Percentiles rank a stretch among this genome's conserved stretches.
These are phyloP conservation scores for Ctena decussata DNA, from an alignment of 2,888 invertebrate genomes.

Conservation along the genomic window DNA sequence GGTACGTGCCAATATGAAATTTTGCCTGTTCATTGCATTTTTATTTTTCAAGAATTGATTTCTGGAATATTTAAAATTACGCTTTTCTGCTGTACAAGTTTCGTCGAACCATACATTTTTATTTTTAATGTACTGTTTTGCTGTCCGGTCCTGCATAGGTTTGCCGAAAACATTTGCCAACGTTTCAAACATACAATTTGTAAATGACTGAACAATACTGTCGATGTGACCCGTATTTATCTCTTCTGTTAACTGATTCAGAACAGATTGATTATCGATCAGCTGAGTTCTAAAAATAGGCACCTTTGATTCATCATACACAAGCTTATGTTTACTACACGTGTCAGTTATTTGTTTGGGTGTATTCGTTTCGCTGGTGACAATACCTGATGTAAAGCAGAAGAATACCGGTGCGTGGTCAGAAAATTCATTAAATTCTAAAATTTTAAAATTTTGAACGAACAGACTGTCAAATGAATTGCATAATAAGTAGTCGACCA, in stretches of 20 bases:
- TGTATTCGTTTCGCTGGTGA: too few relatives aligned
- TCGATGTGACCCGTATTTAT: background rate
- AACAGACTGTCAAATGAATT: background rate
- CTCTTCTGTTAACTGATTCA: background rate
- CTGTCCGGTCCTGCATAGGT: background rate
- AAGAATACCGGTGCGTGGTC: background rate
- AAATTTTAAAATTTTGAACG: background rate
- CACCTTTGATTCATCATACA: background rate
- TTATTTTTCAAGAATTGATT: too few relatives aligned
- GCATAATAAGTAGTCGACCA: background rate
- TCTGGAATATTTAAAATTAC: too few relatives aligned
- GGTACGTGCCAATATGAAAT: background rate
- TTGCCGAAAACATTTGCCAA: background rate
- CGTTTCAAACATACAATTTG: background rate
- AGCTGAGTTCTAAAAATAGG: constrained; percentile 3
- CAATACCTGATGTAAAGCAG: too few relatives aligned
- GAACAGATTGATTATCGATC: background rate
- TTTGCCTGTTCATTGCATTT: background rate
- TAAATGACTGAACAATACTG: too few relatives aligned
- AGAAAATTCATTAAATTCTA: background rate
- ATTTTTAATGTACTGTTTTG: background rate
- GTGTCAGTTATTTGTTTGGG: too few relatives aligned
- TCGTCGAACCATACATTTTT: too few relatives aligned
- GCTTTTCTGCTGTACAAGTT: too few relatives aligned
- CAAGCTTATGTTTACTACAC: background rate